Evolutionary conservation across 1,140 invertebrate genomes (phyloP).

Genomic region (Glossosoma conforme): DNA sequence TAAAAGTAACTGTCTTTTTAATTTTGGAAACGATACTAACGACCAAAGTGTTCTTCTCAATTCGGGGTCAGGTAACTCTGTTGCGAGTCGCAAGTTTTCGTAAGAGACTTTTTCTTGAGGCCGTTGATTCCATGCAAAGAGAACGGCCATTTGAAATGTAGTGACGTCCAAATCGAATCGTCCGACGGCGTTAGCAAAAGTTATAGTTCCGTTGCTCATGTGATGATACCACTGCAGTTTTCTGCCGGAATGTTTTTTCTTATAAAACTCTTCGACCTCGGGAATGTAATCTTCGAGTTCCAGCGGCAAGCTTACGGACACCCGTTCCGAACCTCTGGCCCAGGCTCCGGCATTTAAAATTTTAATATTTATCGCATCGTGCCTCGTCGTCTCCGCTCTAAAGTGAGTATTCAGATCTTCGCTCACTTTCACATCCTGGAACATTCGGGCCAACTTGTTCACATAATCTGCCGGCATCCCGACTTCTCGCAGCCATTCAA

Average conservation of each 20-base stretch:
- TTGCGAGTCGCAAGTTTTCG: slow-evolving; percentile 92
- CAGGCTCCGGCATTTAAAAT: slow-evolving; percentile 98
- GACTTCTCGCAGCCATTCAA: slow-evolving; percentile 90
- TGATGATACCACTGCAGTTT: slow-evolving; percentile 99
- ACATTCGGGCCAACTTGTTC: slow-evolving; percentile 95
- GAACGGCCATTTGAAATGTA: slow-evolving; percentile 99
- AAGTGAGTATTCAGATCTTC: slow-evolving; percentile 97
- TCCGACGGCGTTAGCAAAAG: slow-evolving; percentile 89
- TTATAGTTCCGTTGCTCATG: slow-evolving; percentile 98
- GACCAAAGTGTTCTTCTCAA: slow-evolving; percentile 95
- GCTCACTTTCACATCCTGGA: slow-evolving; percentile 98
- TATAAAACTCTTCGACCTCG: slow-evolving; percentile 92
- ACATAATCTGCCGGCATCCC: slow-evolving; percentile 99
- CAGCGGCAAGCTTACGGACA: slow-evolving; percentile 91
- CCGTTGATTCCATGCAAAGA: slow-evolving; percentile 98
- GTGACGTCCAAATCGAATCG: slow-evolving; percentile 98
- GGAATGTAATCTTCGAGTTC: slow-evolving; percentile 98
- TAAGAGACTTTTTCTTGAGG: slow-evolving; percentile 88
- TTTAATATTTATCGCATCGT: slow-evolving; percentile 79
- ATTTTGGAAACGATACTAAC: slow-evolving; percentile 93
- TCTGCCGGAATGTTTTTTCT: slow-evolving; percentile 95
- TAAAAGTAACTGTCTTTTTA: slow-evolving; percentile 86
- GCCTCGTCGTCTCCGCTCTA: slow-evolving; percentile 62
- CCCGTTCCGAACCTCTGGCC: slow-evolving; percentile 89
- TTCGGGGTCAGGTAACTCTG: slow-evolving; percentile 95